Base-by-base conservation (phyloP, 2,113 vertebrate species). In the Pelusios castaneus region DNA sequence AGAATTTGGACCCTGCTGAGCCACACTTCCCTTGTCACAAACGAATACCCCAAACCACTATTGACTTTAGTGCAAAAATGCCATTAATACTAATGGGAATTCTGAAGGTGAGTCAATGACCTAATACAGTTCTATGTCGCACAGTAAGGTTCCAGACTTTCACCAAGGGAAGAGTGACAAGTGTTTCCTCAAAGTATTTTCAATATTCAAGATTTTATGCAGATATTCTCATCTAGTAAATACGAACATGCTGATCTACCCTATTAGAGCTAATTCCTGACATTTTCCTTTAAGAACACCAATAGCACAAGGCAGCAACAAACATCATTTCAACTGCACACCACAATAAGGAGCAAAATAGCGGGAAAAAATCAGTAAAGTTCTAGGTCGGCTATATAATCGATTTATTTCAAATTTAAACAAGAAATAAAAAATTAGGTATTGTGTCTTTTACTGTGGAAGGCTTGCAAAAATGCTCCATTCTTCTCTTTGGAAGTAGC, bases 1-100 rank as follows among this genome's bases (percentile, higher is more conserved):
- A 89, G 84, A 87, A 96, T 97, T 94, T 96, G 87, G 87, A 89
- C 88, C 95, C 90, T 94, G 88, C 90, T 94, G 91, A 82, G 96
- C 5, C 67, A 75, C 45, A 94, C 85, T 90, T 67, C 0, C 38
- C 78, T 92, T 94, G 89, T 78, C 14, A 93, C 84, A 95, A 94
- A 89, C 67, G 67, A 92, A 51, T 70, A 91, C 29, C 78, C 77
- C 89, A 94, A 94, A 91, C 41, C 87, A 83, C 70, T 91, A 87
- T 55, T 91, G 93, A 95, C 90, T 82, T 97, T 29, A 96, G 84
- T 84, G 95, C 79, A 95, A 93, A 88, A 92, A 43, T 86, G 89
- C 67, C 82, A 55, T 56, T 84, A 94, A 92, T 76, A 92, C 79
- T 58, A 89, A 7, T 84, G 75, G 84, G 78, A 93, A 95, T 91